Conservation (phyloP, 2,797 vertebrate species). For the Malacoctenus gilli region DNA sequence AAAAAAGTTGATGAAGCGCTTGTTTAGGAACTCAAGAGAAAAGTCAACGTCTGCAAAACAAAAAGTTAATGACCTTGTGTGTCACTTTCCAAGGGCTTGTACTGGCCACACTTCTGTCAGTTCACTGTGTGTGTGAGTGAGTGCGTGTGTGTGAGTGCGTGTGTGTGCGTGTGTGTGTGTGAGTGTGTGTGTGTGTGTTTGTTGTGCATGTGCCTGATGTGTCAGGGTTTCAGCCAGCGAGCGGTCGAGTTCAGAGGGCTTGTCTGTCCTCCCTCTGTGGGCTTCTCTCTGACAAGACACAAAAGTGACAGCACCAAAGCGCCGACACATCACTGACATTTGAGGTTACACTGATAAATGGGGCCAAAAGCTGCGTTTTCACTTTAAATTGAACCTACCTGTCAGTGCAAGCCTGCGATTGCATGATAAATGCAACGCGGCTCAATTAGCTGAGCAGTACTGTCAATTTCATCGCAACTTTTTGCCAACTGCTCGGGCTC, state of each 20-base stretch:
- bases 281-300: slow-evolving; percentile 65
- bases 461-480: no score
- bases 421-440: slow-evolving; percentile 1
- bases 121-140: slow-evolving; percentile 33
- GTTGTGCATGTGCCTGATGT: slow-evolving; percentile 46
- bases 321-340: slow-evolving; percentile 64
- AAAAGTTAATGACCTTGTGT: slow-evolving; percentile 54
- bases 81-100: slow-evolving; percentile 35
- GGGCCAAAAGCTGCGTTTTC: slow-evolving; percentile 42
- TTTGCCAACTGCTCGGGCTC: no score
- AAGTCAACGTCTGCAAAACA: neutral
- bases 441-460: slow-evolving; percentile 14
- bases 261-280: slow-evolving; percentile 74
- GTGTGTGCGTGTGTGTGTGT: slow-evolving; percentile 27
- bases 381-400: slow-evolving; percentile 26
- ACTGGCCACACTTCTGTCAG: slow-evolving; percentile 68
- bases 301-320: slow-evolving; percentile 64
- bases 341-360: slow-evolving; percentile 60
- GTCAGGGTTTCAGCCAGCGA: slow-evolving; percentile 74
- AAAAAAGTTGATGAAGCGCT: no score
- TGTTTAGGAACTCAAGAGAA: neutral
- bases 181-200: slow-evolving; percentile 26
- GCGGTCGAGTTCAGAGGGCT: slow-evolving; percentile 80
- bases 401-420: slow-evolving; percentile 21
- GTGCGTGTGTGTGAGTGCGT: slow-evolving; percentile 31